phyloP scores from a whole-genome alignment of 2,888 invertebrate genomes.

The Asteroscopus sphinx region DNA sequence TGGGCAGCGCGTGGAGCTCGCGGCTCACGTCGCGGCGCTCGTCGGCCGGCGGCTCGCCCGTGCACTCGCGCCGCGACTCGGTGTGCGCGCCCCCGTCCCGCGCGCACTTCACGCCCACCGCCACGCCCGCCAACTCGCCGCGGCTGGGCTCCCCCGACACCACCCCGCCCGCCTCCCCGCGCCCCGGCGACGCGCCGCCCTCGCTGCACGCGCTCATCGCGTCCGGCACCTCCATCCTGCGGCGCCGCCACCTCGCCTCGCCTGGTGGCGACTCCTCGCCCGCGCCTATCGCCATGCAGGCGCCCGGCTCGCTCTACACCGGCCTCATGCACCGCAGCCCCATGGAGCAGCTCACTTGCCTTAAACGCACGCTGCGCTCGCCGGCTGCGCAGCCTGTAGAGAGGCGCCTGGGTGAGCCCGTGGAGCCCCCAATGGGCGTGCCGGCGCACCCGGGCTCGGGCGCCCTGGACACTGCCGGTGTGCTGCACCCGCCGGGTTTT shows the following conservation, averaged over 20 bases:
- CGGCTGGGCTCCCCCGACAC: slow-evolving; percentile 90
- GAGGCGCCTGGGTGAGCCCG: slow-evolving; percentile 79
- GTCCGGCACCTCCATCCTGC: slow-evolving; percentile 83
- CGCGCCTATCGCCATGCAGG: slow-evolving; percentile 90
- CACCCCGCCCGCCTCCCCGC: slow-evolving; percentile 90
- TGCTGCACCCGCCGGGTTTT: slow-evolving; percentile 74
- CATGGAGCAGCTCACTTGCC: slow-evolving; percentile 94
- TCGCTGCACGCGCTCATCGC: slow-evolving; percentile 88
- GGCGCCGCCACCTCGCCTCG: slow-evolving; percentile 88
- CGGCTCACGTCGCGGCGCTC: slow-evolving; percentile 89
- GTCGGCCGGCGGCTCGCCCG: slow-evolving; percentile 87
- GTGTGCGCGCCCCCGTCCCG: slow-evolving; percentile 93
- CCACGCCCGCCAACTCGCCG: slow-evolving; percentile 96
- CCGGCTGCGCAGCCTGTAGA: slow-evolving; percentile 77
- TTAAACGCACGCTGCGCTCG: slow-evolving; percentile 89
- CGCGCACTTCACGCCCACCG: slow-evolving; percentile 94
- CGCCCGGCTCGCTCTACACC: slow-evolving; percentile 90
- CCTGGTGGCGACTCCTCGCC: slow-evolving; percentile 90
- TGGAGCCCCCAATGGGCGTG: slow-evolving; percentile 86
- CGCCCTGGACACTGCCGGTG: slow-evolving; percentile 82
- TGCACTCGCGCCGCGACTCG: slow-evolving; percentile 94
- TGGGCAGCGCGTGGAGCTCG: slow-evolving; percentile 91
- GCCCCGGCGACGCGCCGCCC: slow-evolving; percentile 90
- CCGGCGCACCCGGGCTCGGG: slow-evolving; percentile 91
- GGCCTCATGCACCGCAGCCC: slow-evolving; percentile 92